A percentile compares a stretch with the other conserved stretches of the same genome.
Conservation (phyloP, 2,797 vertebrate genomes). For the Leptatherina wallacei region DNA sequence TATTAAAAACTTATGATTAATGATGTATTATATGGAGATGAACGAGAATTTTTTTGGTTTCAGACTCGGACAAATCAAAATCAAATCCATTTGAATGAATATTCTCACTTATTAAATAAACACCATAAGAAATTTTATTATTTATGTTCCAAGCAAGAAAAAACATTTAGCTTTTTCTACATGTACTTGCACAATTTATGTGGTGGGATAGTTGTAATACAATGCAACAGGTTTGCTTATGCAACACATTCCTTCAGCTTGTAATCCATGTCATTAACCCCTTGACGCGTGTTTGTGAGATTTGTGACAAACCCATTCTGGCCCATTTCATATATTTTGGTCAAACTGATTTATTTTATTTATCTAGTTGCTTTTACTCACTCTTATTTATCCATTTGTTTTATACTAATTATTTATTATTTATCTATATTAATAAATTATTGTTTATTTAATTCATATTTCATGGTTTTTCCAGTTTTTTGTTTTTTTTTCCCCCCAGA, state of each 20-base stretch:
- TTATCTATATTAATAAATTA: too few species aligned
- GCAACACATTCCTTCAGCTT: neutral
- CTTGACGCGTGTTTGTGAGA: too few species aligned
- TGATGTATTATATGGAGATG: neutral
- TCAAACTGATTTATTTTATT: too few species aligned
- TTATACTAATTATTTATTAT: neutral
- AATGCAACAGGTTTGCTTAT: neutral
- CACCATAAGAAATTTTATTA: too few species aligned
- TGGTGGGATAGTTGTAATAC: neutral
- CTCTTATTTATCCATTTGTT: neutral
- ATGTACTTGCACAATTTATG: neutral
- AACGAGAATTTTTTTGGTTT: neutral
- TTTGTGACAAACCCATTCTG: too few species aligned
- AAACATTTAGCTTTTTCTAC: neutral
- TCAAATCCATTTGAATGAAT: neutral
- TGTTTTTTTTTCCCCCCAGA: too few species aligned
- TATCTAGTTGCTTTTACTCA: neutral
- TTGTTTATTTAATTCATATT: too few species aligned
- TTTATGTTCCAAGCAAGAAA: neutral
- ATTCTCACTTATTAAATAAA: too few species aligned
- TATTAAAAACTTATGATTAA: neutral
- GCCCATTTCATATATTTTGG: too few species aligned
- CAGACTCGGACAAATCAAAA: neutral
- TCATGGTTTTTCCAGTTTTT: too few species aligned
- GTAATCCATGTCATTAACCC: neutral